Evolutionary conservation across 2,113 vertebrate species (phyloP), one percentile per base, ranked within the genome.

Genomic region (Crotophaga sulcirostris): DNA sequence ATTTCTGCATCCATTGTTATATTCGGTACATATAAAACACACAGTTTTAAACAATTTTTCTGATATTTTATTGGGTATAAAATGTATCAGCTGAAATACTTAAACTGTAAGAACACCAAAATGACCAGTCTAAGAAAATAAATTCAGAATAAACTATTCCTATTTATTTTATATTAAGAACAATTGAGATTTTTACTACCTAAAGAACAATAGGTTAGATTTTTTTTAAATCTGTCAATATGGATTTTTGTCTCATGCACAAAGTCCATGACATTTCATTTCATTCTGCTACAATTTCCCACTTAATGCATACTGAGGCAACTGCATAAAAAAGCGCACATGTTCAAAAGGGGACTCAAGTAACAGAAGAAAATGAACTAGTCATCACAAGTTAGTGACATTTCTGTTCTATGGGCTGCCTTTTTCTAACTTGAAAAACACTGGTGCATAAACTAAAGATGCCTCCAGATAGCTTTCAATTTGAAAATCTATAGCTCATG

Each of bases 401-500:
- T 94, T 94, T 90, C 79, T 83, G 55, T 74, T 45, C 70, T 84
- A 70, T 67, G 52, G 80, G 78, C 75, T 94, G 75, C 59, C 16
- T 24, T 84, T 73, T 83, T 60, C 42, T 63, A 26, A 80, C 90
- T 70, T 88, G 55, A 62, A 81, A 90, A 83, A 95, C 72, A 84
- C 63, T 81, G 76, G 34, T 89, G 73, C 56, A 3, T 87, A 92
- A 95, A 59, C 58, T 26, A 92, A 91, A 93, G 75, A 80, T 90
- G 64, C 76, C 59, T 95, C 68, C 59, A 90, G 94, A 89, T 66
- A 92, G 88, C 38, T 90, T 92, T 94, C 86, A 83, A 55, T 90
- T 88, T 89, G 90, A 64, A 94, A 81, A 94, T 84, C 87, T 73
- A 58, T 81, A 94, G 72, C 92, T 94, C 89, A 82, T 87, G 44